phyloP scores from a whole-genome alignment of 2,888 invertebrate species.

The Schizaphis graminum region DNA sequence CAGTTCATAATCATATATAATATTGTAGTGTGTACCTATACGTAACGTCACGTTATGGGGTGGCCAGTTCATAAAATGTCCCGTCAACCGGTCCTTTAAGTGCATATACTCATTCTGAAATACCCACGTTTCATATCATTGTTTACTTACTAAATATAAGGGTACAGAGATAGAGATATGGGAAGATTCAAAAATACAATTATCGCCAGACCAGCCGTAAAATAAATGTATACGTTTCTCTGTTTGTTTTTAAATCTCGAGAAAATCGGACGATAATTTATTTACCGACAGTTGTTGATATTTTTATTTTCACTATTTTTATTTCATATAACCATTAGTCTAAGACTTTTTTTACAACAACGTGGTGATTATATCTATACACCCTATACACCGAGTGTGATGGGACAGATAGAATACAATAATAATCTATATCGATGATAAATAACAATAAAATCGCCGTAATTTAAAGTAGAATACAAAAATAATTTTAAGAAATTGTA shows the following conservation, averaged over 20 bases:
- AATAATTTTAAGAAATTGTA: not conserved
- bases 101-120: conserved; percentile 27
- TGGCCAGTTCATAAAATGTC: not conserved
- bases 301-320: conserved; percentile 27
- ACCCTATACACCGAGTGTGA: not conserved
- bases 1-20: not conserved
- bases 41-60: conserved; percentile 7
- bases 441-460: not conserved
- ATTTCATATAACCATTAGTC: not conserved
- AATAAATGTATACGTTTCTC: not conserved
- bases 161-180: conserved; percentile 9
- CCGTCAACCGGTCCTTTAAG: conserved; percentile 22
- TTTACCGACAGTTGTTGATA: not conserved
- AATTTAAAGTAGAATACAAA: no score
- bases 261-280: conserved; percentile 24
- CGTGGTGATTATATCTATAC: not conserved
- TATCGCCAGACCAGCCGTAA: conserved; percentile 30
- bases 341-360: not conserved
- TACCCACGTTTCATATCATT: conserved; percentile 17
- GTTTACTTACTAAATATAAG: not conserved
- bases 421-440: conserved; percentile 1
- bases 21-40: not conserved
- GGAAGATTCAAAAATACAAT: not conserved
- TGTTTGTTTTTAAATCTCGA: conserved; percentile 32
- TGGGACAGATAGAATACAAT: not conserved